Evolutionary conservation across 1,140 invertebrate species (phyloP).

Genomic region (Pissodes strobi): DNA sequence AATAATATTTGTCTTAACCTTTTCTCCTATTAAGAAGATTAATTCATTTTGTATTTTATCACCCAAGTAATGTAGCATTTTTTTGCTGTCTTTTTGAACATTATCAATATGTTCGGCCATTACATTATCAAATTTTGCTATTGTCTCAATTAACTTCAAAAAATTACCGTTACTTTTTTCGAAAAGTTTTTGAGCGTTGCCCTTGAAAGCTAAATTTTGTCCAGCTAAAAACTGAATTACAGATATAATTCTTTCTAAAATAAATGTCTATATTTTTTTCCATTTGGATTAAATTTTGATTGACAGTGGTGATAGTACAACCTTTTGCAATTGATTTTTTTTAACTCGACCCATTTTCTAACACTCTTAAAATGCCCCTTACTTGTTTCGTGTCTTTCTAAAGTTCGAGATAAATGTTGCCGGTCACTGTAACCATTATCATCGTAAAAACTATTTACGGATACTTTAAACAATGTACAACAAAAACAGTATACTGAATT

Average conservation of each 20-base stretch:
- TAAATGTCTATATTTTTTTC: not conserved
- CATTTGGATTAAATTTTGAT: too few relatives aligned
- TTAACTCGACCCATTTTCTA: too few relatives aligned
- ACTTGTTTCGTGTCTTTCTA: too few relatives aligned
- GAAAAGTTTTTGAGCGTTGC: constrained; percentile 34
- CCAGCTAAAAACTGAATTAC: constrained; percentile 38
- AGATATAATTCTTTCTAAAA: constrained; percentile 41
- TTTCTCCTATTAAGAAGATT: constrained; percentile 30
- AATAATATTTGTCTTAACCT: constrained; percentile 6
- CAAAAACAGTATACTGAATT: not conserved
- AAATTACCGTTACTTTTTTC: constrained; percentile 45
- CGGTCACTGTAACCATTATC: too few relatives aligned
- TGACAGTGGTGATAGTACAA: not conserved
- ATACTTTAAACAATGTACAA: not conserved
- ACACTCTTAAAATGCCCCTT: too few relatives aligned
- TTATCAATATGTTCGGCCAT: constrained; percentile 37
- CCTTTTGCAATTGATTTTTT: constrained; percentile 10
- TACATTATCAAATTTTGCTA: constrained; percentile 45
- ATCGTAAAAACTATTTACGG: not conserved
- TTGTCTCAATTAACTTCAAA: constrained; percentile 43
- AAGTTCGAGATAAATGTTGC: too few relatives aligned
- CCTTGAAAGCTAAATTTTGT: constrained; percentile 43
- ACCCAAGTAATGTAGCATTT: constrained; percentile 36
- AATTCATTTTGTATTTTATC: constrained; percentile 44
- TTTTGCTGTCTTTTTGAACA: constrained; percentile 1